Percentiles rank a stretch among this genome's conserved stretches.
phyloP scores from a whole-genome alignment of 2,797 vertebrate species.

The Saxicola maurus region DNA sequence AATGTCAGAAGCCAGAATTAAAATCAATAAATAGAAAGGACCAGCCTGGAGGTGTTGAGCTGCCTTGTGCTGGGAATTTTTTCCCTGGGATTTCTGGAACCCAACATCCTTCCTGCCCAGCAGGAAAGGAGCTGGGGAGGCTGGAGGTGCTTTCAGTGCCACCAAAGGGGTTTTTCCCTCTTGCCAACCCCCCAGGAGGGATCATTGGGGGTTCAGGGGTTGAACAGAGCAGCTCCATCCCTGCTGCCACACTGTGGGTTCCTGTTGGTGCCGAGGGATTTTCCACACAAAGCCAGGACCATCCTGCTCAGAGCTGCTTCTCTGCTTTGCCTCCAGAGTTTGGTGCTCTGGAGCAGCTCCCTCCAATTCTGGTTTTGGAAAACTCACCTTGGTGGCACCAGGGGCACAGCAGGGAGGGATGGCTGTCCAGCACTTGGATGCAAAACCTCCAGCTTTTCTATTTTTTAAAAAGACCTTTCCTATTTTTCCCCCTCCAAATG shows the following conservation, averaged over 20 bases:
- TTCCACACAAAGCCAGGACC: accelerated
- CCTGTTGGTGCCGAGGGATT: accelerated
- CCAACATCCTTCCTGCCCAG: background rate
- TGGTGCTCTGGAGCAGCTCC: accelerated
- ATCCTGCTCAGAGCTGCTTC: background rate
- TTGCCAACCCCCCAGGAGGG: background rate
- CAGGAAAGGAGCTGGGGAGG: background rate
- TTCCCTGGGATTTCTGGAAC: background rate
- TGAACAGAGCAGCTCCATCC: background rate
- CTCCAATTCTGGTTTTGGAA: background rate
- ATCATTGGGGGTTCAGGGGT: background rate
- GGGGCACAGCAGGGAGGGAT: background rate
- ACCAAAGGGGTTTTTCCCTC: accelerated
- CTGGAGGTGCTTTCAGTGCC: background rate
- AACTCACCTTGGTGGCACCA: accelerated
- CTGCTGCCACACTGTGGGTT: accelerated
- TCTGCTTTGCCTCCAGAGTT: accelerated
- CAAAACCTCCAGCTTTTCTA: accelerated
- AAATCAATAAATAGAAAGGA: background rate
- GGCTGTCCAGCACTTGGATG: background rate
- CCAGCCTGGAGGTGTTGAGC: background rate
- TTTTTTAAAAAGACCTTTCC: background rate
- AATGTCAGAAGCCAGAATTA: background rate
- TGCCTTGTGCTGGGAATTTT: background rate
- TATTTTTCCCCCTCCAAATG: background rate